Evolutionary conservation across 2,113 vertebrate genomes (phyloP).

Genomic region (Onychostoma macrolepis): DNA sequence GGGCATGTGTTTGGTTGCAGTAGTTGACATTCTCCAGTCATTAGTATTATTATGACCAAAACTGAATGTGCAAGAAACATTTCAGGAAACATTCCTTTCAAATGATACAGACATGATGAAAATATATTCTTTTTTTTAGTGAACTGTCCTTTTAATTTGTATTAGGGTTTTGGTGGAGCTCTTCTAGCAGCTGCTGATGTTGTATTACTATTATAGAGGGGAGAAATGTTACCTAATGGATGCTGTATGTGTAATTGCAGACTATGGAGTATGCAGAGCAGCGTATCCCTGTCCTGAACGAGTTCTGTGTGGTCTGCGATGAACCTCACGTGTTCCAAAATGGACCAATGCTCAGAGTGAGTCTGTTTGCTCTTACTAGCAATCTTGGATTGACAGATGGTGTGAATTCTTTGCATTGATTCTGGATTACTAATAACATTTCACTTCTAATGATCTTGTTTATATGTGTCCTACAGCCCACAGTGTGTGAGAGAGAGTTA

Average conservation of each 20-base stretch:
- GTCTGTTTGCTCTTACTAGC: constrained; percentile 49
- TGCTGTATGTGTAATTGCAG: constrained; percentile 63
- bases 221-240: not conserved
- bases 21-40: constrained; percentile 18
- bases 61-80: not conserved
- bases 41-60: constrained; percentile 17
- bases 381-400: not conserved
- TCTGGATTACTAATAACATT: not conserved
- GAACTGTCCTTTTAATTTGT: not conserved
- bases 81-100: not conserved
- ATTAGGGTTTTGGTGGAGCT: not conserved
- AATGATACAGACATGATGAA: not conserved
- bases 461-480: constrained; percentile 75
- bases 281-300: constrained; percentile 87
- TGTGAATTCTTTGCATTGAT: not conserved
- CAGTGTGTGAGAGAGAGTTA: constrained; percentile 89
- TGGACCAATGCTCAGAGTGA: constrained; percentile 90
- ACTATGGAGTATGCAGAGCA: constrained; percentile 91
- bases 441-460: not conserved
- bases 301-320: constrained; percentile 91
- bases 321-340: constrained; percentile 92
- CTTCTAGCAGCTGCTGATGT: not conserved
- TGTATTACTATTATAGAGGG: not conserved
- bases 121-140: not conserved
- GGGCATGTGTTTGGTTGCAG: not conserved